Evolutionary conservation across 2,797 vertebrate species (phyloP).

Genomic region (Aplochiton taeniatus): DNA sequence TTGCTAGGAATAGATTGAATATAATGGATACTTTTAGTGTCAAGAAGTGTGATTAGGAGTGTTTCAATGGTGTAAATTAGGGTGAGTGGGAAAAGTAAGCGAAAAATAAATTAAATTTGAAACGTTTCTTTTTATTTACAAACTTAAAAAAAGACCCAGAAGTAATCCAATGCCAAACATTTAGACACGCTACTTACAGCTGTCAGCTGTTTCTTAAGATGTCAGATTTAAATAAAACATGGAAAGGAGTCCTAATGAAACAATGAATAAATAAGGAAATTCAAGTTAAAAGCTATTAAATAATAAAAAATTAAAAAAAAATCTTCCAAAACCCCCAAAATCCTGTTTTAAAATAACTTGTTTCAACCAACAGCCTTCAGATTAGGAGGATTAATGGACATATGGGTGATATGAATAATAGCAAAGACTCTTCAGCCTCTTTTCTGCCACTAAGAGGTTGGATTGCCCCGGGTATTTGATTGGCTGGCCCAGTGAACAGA

Average conservation of each 20-base stretch:
- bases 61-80: no score
- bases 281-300: conserved; percentile 75
- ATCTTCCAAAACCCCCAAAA: conserved; percentile 40
- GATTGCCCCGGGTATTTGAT: conserved; percentile 30
- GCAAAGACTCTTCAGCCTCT: conserved; percentile 28
- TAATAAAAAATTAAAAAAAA: conserved; percentile 57
- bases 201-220: conserved; percentile 56
- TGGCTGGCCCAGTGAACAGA: conserved; percentile 44
- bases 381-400: conserved; percentile 30
- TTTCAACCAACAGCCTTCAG: conserved; percentile 2
- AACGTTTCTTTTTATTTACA: conserved; percentile 70
- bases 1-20: no score
- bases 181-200: conserved; percentile 57
- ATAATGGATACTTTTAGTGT: no score
- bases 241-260: conserved; percentile 38
- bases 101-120: conserved; percentile 34
- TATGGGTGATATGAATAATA: conserved; percentile 49
- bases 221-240: conserved; percentile 61
- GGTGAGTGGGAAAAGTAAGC: background rate
- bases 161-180: conserved; percentile 60
- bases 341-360: conserved; percentile 44
- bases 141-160: conserved; percentile 65
- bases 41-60: no score
- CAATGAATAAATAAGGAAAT: conserved; percentile 75
- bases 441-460: conserved; percentile 23